Evolutionary conservation across 2,113 vertebrate genomes (phyloP).

Genomic region (Xiphophorus hellerii): DNA sequence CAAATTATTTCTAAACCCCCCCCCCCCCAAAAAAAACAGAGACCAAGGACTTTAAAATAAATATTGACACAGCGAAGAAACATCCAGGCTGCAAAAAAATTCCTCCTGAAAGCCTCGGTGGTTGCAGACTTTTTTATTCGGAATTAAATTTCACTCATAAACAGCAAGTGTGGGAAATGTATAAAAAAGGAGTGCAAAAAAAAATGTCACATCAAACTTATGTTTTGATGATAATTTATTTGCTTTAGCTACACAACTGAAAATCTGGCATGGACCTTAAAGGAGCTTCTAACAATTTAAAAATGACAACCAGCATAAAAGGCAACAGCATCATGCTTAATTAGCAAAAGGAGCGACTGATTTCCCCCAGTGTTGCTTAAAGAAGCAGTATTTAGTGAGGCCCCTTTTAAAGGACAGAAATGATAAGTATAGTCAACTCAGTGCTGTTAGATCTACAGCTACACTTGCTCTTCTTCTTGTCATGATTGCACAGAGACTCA

Average conservation of each 20-base stretch:
- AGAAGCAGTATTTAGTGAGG: conserved; percentile 30
- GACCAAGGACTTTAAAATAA: neutral
- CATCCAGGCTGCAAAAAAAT: neutral
- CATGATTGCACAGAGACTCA: conserved; percentile 10
- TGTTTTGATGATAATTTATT: conserved; percentile 1
- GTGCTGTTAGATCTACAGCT: conserved; percentile 41
- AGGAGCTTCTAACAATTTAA: conserved; percentile 17
- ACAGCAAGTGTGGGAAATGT: conserved; percentile 21
- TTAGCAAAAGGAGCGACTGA: conserved; percentile 10
- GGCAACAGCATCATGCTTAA: conserved; percentile 31
- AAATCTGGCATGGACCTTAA: conserved; percentile 11
- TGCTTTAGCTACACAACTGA: conserved; percentile 51
- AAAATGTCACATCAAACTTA: conserved; percentile 7
- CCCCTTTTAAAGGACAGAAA: neutral
- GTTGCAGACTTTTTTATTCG: conserved; percentile 36
- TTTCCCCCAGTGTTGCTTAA: conserved; percentile 5
- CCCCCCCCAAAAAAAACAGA: too few relatives aligned
- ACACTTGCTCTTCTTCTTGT: conserved; percentile 19
- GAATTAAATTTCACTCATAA: conserved; percentile 2
- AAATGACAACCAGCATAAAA: conserved; percentile 32
- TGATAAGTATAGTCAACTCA: conserved; percentile 8
- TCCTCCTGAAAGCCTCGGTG: neutral
- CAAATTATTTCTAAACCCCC: neutral
- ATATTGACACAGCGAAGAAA: neutral
- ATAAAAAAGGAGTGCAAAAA: conserved; percentile 13